Evolutionary conservation across 2,113 vertebrate genomes (phyloP).

Genomic region (Dendrocopos noguchii): DNA sequence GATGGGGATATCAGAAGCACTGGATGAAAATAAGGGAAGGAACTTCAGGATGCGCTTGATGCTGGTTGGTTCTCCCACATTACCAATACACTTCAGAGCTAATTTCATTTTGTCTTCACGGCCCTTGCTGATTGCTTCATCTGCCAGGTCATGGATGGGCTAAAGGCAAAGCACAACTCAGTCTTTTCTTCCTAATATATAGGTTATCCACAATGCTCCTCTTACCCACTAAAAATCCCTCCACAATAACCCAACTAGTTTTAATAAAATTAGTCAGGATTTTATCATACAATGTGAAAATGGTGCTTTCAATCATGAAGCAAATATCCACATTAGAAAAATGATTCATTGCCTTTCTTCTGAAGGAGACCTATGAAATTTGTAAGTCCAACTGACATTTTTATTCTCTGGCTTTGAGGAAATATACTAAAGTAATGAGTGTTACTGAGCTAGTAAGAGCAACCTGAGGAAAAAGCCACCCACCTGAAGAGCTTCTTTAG

Average conservation of each 20-base stretch:
- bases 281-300: neutral
- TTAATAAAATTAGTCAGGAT: neutral
- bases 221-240: neutral
- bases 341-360: neutral
- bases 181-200: neutral
- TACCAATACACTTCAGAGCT: conserved; percentile 85
- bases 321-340: neutral
- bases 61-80: conserved; percentile 83
- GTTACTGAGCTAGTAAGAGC: neutral
- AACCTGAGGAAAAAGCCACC: neutral
- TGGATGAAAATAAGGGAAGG: conserved; percentile 76
- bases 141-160: conserved; percentile 83
- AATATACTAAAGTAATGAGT: neutral
- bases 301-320: neutral
- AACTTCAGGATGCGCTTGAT: conserved; percentile 84
- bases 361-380: neutral
- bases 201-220: neutral
- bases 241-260: neutral
- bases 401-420: neutral
- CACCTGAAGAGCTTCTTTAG: conserved; percentile 81
- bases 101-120: conserved; percentile 78
- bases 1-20: conserved; percentile 66
- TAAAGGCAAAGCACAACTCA: conserved; percentile 48
- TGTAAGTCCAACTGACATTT: neutral
- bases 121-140: conserved; percentile 69